A percentile compares a stretch with the other conserved stretches of the same genome.
These are phyloP conservation scores for Eupithecia abbreviata DNA, from an alignment of 2,888 invertebrate genomes.

Conservation along the genomic window DNA sequence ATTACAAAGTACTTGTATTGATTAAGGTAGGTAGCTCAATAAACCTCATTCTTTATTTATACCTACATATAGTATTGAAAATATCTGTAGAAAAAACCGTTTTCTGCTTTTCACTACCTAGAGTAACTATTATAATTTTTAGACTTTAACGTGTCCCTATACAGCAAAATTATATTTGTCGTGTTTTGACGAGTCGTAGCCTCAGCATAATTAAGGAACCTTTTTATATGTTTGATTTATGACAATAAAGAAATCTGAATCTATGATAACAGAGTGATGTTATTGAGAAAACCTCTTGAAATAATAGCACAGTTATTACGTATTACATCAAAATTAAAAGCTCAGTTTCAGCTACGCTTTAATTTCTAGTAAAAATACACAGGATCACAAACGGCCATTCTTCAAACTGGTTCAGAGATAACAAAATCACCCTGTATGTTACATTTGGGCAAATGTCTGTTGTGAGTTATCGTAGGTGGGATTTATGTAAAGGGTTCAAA, in stretches of 20 bases:
- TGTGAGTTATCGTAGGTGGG: slow-evolving; percentile 30
- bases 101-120: background rate
- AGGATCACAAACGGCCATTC: slow-evolving; percentile 10
- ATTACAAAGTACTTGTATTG: background rate
- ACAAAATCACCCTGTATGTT: slow-evolving; percentile 19
- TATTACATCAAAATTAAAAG: background rate
- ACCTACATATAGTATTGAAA: background rate
- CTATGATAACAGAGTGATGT: too few species aligned
- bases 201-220: too few species aligned
- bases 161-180: too few species aligned
- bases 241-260: too few species aligned
- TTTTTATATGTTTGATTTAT: too few species aligned
- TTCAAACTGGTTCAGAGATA: slow-evolving; percentile 8
- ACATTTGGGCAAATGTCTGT: slow-evolving; percentile 23
- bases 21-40: background rate
- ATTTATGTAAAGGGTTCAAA: slow-evolving; percentile 29
- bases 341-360: background rate
- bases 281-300: background rate
- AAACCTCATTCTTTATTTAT: background rate
- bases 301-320: background rate
- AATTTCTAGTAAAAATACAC: slow-evolving; percentile 6
- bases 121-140: too few species aligned
- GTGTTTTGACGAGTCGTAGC: too few species aligned
- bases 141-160: too few species aligned
- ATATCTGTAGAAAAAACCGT: background rate